Evolutionary conservation across 2,113 vertebrate species (phyloP), one percentile per base, ranked within the genome.

Genomic region (Epinephelus cyanopodus): DNA sequence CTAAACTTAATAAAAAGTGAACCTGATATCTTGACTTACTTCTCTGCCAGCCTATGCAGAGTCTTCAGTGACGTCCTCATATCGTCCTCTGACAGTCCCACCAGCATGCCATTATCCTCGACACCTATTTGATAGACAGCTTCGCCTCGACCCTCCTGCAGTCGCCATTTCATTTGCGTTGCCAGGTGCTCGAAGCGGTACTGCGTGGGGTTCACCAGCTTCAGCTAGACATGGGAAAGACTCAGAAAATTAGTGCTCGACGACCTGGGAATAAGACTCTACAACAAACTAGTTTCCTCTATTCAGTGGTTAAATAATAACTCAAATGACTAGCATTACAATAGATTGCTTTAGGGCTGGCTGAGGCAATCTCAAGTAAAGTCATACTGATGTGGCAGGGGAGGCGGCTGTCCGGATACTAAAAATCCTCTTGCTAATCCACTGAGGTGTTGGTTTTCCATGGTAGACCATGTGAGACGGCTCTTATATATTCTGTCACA

Each of bases 161-260:
- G 96, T 1, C 98, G 93, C 98, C 98, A 99, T 94, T 99, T 99
- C 98, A 99, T 99, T 90, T 99, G 98, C 0, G 98, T 99, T 82
- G 98, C 98, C 90, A 99, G 92, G 92, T 99, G 98, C 92, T 99
- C 98, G 68, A 99, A 98, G 81, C 98, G 98, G 61, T 99, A 98
- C 73, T 99, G 98, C 0, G 98, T 99, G 33, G 98, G 98, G 85
- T 98, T 97, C 89, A 99, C 96, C 78, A 99, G 95, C 94, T 99
- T 99, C 18, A 99, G 93, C 98, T 99, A 79, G 19, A 66, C 45
- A 48, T 33, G 79, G 71, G 29, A 56, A 18, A 68, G 19, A 45
- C 19, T 64, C 56, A 56, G 42, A 2, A 91, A 65, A 56, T 87
- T 3, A 78, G 8, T 61, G 33, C 14, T 65, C 5, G 33, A 33